Evolutionary conservation across 2,888 invertebrate species (phyloP), one percentile per base, ranked within the genome.

Genomic region (Xestia ashworthii): DNA sequence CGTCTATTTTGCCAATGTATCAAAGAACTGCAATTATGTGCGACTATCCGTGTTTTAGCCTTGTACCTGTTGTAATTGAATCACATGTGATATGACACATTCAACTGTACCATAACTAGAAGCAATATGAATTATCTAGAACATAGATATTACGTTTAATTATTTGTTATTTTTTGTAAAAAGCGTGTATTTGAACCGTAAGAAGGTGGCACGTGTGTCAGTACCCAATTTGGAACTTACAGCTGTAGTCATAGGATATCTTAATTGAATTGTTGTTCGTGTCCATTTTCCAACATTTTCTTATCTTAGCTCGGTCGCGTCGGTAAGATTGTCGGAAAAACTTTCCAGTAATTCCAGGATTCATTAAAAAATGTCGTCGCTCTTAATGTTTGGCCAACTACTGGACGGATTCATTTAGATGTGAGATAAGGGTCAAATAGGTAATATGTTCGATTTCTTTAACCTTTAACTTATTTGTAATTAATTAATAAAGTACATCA

Each of bases 41-140:
- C 66, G 72, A 82, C 68, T 71, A 88, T 85, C 78, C 75, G 82
- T 82, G 82, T 81, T 74, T 69, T 65, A 87, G 72, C 91, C 89
- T 90, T 89, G 89, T 84, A 67, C 53, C 65, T 79, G 72, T 81
- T 83, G 74, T 84, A 85, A 88, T 84, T 87, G 83, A 82, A 81
- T 78, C 73, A 66, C 50, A 53, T 62, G 76, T 79, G 65, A 77
- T 83, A 78, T 81, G 77, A 82, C 84, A 84, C 85, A 82, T 84
- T 80, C 76, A 65, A 74, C 83, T 82, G 82, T 25, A 71, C 72
- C 72, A 81, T 83, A 80, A 77, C 72, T 81, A n/a, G 65, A 41
- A 75, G 66, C 50, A 66, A 62, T 82, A 77, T 66, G 58, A 64
- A 74, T 76, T 75, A 55, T 62, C 22, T 65, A 64, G 62, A 81